Percentiles rank a stretch among this genome's conserved stretches.
Evolutionary conservation across 2,888 invertebrate species (phyloP).

Genomic region (Nudaria mundana): DNA sequence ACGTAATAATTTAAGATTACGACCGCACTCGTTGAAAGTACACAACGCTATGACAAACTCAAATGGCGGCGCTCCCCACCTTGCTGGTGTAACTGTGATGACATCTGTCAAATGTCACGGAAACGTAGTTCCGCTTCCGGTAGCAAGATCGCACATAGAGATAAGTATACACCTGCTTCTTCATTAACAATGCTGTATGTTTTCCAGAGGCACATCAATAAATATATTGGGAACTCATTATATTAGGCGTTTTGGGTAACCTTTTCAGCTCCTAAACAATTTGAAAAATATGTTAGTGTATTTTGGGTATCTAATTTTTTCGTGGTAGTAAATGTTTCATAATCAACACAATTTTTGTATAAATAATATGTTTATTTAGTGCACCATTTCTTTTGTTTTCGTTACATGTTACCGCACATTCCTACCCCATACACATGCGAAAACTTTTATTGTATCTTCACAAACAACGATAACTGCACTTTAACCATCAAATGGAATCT

Average conservation of each 20-base stretch:
- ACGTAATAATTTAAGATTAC: too few relatives aligned
- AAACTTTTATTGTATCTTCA: constrained; percentile 49
- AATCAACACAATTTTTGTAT: constrained; percentile 33
- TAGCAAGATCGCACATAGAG: too few relatives aligned
- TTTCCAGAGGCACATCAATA: not conserved
- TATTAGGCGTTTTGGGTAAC: not conserved
- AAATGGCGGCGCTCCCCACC: too few relatives aligned
- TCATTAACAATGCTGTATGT: too few relatives aligned
- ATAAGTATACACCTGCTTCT: too few relatives aligned
- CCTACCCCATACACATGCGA: constrained; percentile 71
- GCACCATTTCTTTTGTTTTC: constrained; percentile 79
- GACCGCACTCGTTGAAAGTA: too few relatives aligned
- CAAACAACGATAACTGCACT: constrained; percentile 38
- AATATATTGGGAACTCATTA: not conserved
- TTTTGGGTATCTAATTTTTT: not conserved
- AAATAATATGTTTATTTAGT: constrained; percentile 74
- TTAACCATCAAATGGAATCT: constrained; percentile 63
- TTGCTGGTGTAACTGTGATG: too few relatives aligned
- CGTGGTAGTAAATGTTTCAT: not conserved
- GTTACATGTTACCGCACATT: constrained; percentile 79
- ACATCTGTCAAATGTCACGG: too few relatives aligned
- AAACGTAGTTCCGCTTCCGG: too few relatives aligned
- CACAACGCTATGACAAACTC: too few relatives aligned
- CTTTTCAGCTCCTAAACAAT: not conserved
- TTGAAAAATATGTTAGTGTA: not conserved